Conservation (phyloP, 2,113 vertebrate genomes). For the Lichenostomus cassidix region DNA sequence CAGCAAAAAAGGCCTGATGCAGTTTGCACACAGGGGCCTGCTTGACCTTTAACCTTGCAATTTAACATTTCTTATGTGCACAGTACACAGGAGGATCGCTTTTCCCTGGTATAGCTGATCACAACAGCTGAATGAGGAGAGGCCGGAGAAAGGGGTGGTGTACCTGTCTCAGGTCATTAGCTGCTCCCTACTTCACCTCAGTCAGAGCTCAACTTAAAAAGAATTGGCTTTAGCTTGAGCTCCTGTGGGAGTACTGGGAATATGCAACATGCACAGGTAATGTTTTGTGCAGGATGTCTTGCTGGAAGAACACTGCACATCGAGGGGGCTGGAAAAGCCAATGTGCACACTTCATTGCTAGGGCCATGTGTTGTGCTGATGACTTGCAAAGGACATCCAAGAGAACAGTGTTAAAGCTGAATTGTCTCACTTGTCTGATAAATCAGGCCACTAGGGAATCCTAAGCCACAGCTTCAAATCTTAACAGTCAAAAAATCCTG, state of each 20-base stretch:
- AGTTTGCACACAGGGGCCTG: not conserved
- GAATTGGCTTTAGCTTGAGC: not conserved
- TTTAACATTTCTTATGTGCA: not conserved
- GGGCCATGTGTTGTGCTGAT: accelerated
- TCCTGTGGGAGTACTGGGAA: not conserved
- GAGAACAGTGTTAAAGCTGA: not conserved
- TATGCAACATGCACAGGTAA: not conserved
- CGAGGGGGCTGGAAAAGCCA: not conserved
- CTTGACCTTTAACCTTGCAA: not conserved
- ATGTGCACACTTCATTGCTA: accelerated
- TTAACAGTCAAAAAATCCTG: not conserved
- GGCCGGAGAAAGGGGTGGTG: not conserved
- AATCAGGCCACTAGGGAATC: not conserved
- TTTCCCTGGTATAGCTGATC: not conserved
- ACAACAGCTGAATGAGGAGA: not conserved
- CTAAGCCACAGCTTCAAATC: not conserved
- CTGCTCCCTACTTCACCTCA: not conserved
- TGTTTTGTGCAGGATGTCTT: accelerated
- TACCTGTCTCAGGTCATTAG: not conserved
- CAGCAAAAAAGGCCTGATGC: not conserved
- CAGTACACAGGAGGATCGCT: not conserved
- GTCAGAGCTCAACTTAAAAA: not conserved
- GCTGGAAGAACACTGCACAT: not conserved
- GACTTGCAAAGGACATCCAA: not conserved
- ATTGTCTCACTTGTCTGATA: not conserved